Percentiles rank a stretch among this genome's conserved stretches.
phyloP scores from a whole-genome alignment of 1,140 invertebrate genomes.

The Ptiloglossa arizonensis region DNA sequence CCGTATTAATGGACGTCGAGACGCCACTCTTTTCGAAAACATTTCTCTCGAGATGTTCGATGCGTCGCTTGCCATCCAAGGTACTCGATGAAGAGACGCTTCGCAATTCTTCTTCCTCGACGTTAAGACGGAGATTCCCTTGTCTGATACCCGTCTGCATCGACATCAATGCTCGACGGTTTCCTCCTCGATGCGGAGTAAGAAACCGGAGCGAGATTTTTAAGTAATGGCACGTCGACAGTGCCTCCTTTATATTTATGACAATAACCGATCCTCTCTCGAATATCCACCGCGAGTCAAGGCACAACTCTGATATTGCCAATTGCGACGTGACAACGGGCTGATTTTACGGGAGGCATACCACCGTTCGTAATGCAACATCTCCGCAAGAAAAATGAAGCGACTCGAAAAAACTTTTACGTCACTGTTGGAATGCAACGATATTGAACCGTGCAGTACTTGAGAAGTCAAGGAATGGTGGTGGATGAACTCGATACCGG shows the following conservation, averaged over 20 bases:
- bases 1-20: constrained; percentile 33
- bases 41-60: constrained; percentile 25
- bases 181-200: constrained; percentile 1
- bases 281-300: constrained; percentile 5
- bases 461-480: too few species aligned
- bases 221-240: constrained; percentile 63
- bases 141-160: constrained; percentile 40
- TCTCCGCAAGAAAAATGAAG: too few species aligned
- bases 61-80: constrained; percentile 28
- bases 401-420: too few species aligned
- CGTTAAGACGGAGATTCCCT: constrained; percentile 25
- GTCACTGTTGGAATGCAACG: too few species aligned
- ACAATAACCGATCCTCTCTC: constrained; percentile 11
- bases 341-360: background rate
- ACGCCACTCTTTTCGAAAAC: constrained; percentile 33
- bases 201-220: constrained; percentile 21
- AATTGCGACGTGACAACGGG: background rate
- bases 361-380: too few species aligned
- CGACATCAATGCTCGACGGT: constrained; percentile 43
- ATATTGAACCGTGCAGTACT: too few species aligned
- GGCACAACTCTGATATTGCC: background rate
- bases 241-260: constrained; percentile 18
- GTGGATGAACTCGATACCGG: too few species aligned
- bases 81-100: constrained; percentile 22
- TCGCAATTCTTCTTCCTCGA: constrained; percentile 28